Conservation (phyloP, 2,888 invertebrate species). For the Brachyptera risi region DNA sequence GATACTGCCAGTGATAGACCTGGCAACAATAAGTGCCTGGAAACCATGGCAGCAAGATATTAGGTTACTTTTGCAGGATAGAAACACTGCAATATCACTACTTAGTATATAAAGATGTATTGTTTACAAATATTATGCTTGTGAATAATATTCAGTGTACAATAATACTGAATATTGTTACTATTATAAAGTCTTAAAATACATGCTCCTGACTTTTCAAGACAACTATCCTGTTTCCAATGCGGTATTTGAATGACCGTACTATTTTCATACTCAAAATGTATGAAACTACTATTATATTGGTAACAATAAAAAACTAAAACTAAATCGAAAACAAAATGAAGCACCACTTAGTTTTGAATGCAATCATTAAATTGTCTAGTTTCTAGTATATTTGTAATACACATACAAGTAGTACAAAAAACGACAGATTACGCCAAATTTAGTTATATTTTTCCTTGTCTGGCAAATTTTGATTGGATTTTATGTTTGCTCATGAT, state of each 20-base stretch:
- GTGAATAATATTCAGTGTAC: constrained; percentile 33
- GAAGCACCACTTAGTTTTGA: constrained; percentile 35
- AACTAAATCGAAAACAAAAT: constrained; percentile 34
- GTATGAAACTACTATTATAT: constrained; percentile 32
- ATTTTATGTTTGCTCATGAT: constrained; percentile 32
- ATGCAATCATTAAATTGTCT: constrained; percentile 31
- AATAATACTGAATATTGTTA: constrained; percentile 34
- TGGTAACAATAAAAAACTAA: constrained; percentile 34
- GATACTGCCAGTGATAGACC: constrained; percentile 3
- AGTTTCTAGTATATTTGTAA: constrained; percentile 26
- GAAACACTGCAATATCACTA: constrained; percentile 31
- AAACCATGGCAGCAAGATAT: constrained; percentile 23
- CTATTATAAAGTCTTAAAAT: constrained; percentile 23
- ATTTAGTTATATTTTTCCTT: background rate
- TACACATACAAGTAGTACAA: constrained; percentile 32
- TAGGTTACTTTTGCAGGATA: constrained; percentile 26
- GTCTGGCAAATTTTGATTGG: constrained; percentile 22
- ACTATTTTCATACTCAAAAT: constrained; percentile 30
- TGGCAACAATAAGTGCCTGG: no score
- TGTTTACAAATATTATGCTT: constrained; percentile 30
- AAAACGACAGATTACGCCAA: constrained; percentile 24
- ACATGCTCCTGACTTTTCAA: constrained; percentile 12
- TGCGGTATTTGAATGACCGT: no score
- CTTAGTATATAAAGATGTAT: constrained; percentile 25
- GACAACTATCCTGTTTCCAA: constrained; percentile 17